Evolutionary conservation across 2,888 invertebrate genomes (phyloP), one percentile per base, ranked within the genome.

Genomic region (Melieria crassipennis): DNA sequence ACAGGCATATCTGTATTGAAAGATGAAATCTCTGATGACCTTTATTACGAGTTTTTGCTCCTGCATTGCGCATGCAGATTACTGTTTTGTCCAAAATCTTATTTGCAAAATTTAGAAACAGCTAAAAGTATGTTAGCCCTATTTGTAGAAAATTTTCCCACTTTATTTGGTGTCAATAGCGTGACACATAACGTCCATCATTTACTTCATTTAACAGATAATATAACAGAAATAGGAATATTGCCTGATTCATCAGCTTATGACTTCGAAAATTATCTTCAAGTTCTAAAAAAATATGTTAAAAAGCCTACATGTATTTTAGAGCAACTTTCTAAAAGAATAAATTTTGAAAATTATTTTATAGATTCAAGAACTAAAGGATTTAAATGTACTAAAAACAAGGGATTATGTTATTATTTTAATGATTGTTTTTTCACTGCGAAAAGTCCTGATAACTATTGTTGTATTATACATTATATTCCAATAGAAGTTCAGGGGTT

Each of bases 121-220:
- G 42, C 58, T 4, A 60, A 60, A 30, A 30, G 30, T 7, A 4
- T 60, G 42, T n/a, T 60, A 7, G 3, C 30, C 10, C 13, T 60
- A 42, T 60, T 60, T 60, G 58, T 60, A n/a, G 58, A 60, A 60
- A 58, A 58, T 58, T 58, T 58, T 30, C 42, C 58, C 5, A 43
- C 1, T 9, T 4, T 30, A 6, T 58, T 60, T 60, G 58, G 58
- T 6, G n/a, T 43, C n/a, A 11, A 13, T 4, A 57, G 56, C 30
- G 56, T 57, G 30, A 57, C 56, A 57, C n/a, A 57, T 57, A 13
- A 57, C 9, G 7, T 57, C 11, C 56, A 57, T 13, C 56, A 57
- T 13, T 57, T 57, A 57, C 30, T 57, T 13, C 56, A 57, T 13
- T 30, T 57, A 57, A 57, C 56, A 9, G 56, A 57, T 3, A 57